These are phyloP conservation scores for Vireo altiloquus DNA, from an alignment of 2,113 vertebrate species.

Conservation along the genomic window DNA sequence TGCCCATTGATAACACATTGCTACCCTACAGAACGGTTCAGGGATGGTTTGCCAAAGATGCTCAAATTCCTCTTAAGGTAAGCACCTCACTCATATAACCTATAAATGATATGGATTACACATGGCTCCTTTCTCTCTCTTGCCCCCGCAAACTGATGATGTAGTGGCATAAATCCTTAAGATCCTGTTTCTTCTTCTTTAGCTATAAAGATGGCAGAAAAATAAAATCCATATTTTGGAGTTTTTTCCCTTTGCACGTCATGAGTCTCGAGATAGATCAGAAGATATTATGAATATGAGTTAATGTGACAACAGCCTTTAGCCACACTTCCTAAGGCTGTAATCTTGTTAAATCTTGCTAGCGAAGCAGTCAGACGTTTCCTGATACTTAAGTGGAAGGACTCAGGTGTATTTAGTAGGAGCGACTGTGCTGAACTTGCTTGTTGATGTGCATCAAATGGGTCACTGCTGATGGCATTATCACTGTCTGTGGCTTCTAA, in stretches of 20 bases:
- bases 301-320: slow-evolving; percentile 36
- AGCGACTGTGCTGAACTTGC: neutral
- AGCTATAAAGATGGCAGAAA: neutral
- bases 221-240: neutral
- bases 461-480: neutral
- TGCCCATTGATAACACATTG: neutral
- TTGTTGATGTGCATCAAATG: neutral
- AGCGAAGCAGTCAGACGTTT: slow-evolving; percentile 23
- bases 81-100: neutral
- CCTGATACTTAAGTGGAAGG: neutral
- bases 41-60: neutral
- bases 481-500: neutral
- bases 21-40: neutral
- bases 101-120: neutral
- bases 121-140: neutral
- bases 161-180: neutral
- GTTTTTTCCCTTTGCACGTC: neutral
- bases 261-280: neutral
- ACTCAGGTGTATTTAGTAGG: neutral
- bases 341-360: slow-evolving; percentile 50
- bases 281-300: slow-evolving; percentile 18
- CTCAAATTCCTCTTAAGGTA: neutral
- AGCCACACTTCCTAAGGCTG: slow-evolving; percentile 2
- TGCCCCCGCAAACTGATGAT: neutral
- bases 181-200: neutral